Evolutionary conservation across 2,113 vertebrate species (phyloP).

Genomic region (Eubucco bourcierii): DNA sequence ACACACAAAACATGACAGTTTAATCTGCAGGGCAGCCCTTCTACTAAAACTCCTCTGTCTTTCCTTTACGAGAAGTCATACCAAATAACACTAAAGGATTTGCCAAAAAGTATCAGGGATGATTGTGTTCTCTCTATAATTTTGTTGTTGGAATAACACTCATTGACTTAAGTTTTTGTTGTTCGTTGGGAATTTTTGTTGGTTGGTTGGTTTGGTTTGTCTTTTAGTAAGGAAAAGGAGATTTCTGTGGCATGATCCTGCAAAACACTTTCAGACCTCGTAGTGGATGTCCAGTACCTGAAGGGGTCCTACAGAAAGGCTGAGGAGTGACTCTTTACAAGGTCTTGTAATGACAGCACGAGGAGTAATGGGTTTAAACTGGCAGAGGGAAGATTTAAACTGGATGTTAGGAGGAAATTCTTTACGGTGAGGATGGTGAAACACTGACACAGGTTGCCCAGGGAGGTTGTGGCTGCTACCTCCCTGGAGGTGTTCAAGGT

Average conservation of each 20-base stretch:
- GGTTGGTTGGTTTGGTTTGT: not conserved
- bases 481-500: too few relatives aligned
- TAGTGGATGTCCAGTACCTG: too few relatives aligned
- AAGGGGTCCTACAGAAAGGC: too few relatives aligned
- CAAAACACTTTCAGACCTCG: not conserved
- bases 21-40: not conserved
- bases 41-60: not conserved
- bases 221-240: not conserved
- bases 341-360: too few relatives aligned
- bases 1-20: not conserved
- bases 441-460: too few relatives aligned
- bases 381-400: too few relatives aligned
- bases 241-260: not conserved
- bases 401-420: too few relatives aligned
- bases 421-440: too few relatives aligned
- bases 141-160: constrained; percentile 5
- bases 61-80: not conserved
- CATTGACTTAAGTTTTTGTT: not conserved
- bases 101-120: not conserved
- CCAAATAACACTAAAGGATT: not conserved
- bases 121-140: not conserved
- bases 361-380: too few relatives aligned
- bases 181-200: too few relatives aligned
- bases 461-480: too few relatives aligned
- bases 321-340: too few relatives aligned